Evolutionary conservation across 2,113 vertebrate species (phyloP).

Genomic region (Australoheros scitulus): DNA sequence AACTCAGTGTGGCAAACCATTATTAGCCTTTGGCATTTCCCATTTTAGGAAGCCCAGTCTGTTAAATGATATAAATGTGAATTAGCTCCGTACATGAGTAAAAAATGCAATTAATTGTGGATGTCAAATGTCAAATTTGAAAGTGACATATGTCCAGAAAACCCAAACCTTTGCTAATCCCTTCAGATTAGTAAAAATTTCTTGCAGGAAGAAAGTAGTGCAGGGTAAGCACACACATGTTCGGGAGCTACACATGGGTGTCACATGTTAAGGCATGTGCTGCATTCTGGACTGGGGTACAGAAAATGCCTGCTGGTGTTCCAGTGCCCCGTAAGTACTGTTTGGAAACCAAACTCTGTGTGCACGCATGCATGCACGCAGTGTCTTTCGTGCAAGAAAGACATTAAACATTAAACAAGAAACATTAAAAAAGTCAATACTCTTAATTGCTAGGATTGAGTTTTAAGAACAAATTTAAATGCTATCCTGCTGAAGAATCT

Average conservation of each 20-base stretch:
- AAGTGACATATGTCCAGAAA: neutral
- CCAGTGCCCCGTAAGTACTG: constrained; percentile 53
- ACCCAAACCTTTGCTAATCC: neutral
- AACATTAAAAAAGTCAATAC: neutral
- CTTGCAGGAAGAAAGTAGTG: neutral
- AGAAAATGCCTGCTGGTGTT: constrained; percentile 53
- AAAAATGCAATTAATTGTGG: neutral
- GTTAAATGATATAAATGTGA: neutral
- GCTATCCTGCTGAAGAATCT: neutral
- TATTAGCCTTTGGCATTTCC: neutral
- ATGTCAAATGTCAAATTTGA: constrained; percentile 1
- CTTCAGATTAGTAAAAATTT: constrained; percentile 9
- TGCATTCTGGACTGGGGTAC: constrained; percentile 23
- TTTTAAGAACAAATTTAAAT: neutral
- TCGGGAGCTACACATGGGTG: neutral
- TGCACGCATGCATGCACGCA: neutral
- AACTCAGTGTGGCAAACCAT: neutral
- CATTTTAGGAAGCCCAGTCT: neutral
- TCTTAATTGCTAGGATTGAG: neutral
- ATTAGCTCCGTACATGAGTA: neutral
- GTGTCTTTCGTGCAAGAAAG: no score
- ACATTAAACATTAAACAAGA: neutral
- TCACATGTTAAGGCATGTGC: constrained; percentile 61
- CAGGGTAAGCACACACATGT: neutral
- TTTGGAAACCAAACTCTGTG: constrained; percentile 35